phyloP scores from a whole-genome alignment of 1,140 invertebrate genomes.

The Zaprionus davidi region DNA sequence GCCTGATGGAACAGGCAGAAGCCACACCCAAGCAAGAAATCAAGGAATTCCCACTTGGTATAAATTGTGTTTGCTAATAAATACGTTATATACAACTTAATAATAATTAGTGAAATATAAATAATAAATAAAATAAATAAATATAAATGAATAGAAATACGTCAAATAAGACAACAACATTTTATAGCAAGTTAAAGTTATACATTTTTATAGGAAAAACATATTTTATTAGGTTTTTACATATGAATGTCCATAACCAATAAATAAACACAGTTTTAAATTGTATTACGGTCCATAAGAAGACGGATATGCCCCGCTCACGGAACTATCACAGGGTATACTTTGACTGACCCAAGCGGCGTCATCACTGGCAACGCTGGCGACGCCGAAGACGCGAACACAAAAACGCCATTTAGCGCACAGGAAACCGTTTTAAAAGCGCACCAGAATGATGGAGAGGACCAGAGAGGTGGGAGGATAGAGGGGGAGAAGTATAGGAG shows the following conservation, averaged over 20 bases:
- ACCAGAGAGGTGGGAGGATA: background rate
- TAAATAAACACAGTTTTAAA: too few species aligned
- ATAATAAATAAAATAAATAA: background rate
- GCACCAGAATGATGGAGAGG: slow-evolving; percentile 32
- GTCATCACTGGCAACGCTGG: slow-evolving; percentile 29
- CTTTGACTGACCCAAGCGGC: slow-evolving; percentile 39
- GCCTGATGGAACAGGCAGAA: slow-evolving; percentile 12
- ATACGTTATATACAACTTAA: background rate
- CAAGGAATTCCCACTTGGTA: background rate
- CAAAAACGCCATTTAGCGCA: slow-evolving; percentile 80
- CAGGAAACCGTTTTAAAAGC: slow-evolving; percentile 81
- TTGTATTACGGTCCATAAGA: too few species aligned
- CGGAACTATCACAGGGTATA: background rate
- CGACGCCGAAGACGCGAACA: slow-evolving; percentile 60
- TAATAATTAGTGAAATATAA: background rate
- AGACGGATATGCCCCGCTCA: background rate
- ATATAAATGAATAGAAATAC: background rate
- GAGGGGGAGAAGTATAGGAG: background rate
- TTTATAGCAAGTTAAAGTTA: too few species aligned
- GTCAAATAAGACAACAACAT: too few species aligned
- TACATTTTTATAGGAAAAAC: too few species aligned
- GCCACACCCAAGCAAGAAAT: background rate
- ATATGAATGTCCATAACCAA: too few species aligned
- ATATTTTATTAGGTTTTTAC: too few species aligned
- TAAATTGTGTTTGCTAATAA: background rate